Evolutionary conservation across 2,797 vertebrate genomes (phyloP).

Genomic region (Crocodylus rhombifer): DNA sequence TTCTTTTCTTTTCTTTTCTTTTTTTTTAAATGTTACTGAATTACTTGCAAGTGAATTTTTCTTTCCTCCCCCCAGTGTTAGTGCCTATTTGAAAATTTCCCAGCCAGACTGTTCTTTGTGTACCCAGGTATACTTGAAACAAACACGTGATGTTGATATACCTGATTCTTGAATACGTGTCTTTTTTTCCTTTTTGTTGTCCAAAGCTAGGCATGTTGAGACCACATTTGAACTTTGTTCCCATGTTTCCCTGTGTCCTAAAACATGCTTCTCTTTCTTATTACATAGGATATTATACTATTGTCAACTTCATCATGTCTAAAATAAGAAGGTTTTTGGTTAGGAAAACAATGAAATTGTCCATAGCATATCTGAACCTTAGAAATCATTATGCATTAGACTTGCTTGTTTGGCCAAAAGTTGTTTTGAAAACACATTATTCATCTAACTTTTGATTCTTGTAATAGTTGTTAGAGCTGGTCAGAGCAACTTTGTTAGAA

Average conservation of each 20-base stretch:
- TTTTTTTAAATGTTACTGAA: too few relatives aligned
- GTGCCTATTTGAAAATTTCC: not conserved
- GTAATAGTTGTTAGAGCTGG: not conserved
- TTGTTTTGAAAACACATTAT: not conserved
- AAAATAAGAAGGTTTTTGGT: constrained; percentile 2
- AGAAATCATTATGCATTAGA: not conserved
- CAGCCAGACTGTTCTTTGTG: not conserved
- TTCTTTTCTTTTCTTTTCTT: not conserved
- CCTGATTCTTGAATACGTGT: not conserved
- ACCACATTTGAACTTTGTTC: not conserved
- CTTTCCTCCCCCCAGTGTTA: constrained; percentile 33
- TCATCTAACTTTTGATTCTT: not conserved
- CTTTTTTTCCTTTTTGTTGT: too few relatives aligned
- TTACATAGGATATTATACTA: not conserved
- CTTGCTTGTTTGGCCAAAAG: not conserved
- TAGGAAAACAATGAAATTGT: not conserved
- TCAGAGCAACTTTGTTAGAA: not conserved
- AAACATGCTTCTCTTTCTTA: too few relatives aligned
- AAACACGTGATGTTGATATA: fast-evolving
- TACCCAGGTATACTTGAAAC: not conserved
- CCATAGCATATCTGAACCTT: not conserved
- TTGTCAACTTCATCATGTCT: not conserved
- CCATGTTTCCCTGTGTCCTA: not conserved
- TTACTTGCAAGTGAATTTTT: constrained; percentile 22
- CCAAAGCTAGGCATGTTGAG: not conserved